phyloP scores from a whole-genome alignment of 2,113 vertebrate species.

The Cyanoliseus patagonus region DNA sequence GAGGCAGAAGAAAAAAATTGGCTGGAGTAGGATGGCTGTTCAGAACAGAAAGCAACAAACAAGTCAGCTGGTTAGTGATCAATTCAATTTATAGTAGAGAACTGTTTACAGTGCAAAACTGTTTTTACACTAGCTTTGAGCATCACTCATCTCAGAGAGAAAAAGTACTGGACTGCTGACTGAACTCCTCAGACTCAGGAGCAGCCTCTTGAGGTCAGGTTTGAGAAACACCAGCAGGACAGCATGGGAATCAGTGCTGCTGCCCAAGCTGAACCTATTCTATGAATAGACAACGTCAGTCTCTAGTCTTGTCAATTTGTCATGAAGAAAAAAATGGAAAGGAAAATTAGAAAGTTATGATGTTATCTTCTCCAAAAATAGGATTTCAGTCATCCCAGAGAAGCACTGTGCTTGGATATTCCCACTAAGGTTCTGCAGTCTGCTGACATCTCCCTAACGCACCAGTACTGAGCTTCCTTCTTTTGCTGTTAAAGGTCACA shows the following conservation, averaged over 20 bases:
- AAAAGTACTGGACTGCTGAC: background rate
- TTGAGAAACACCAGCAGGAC: background rate
- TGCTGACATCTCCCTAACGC: background rate
- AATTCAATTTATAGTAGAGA: background rate
- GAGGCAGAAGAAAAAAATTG: background rate
- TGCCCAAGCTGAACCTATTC: background rate
- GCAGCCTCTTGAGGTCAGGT: background rate
- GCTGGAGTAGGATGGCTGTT: background rate
- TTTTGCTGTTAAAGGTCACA: background rate
- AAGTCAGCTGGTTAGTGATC: background rate
- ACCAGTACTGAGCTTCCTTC: background rate
- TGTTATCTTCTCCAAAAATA: slow-evolving; percentile 37
- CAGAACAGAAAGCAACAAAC: background rate
- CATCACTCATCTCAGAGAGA: background rate
- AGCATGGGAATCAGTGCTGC: background rate
- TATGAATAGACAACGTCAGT: background rate
- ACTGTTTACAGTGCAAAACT: background rate
- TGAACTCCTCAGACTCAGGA: background rate
- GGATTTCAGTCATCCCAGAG: slow-evolving; percentile 3
- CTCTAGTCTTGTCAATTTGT: slow-evolving; percentile 22
- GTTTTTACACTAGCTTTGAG: background rate
- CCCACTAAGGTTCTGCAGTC: background rate
- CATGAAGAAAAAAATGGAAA: background rate
- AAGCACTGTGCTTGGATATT: slow-evolving; percentile 1
- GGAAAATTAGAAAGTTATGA: slow-evolving; percentile 57